These are phyloP conservation scores for Pempheris klunzingeri DNA, from an alignment of 2,797 vertebrate species.

Conservation along the genomic window DNA sequence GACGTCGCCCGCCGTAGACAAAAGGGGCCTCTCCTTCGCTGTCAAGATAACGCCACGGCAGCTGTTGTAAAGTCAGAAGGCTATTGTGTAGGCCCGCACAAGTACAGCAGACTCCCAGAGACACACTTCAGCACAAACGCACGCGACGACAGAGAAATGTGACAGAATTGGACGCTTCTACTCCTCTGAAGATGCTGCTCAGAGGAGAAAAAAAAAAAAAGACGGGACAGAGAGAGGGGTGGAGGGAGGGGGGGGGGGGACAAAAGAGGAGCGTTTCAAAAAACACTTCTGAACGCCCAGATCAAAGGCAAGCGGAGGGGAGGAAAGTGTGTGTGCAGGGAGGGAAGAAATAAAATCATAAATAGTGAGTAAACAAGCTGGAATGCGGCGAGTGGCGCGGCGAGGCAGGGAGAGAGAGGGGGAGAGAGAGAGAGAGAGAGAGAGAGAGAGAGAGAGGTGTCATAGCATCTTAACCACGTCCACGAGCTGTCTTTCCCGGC, in stretches of 20 bases:
- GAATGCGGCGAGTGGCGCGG: conserved; percentile 60
- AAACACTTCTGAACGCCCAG: conserved; percentile 75
- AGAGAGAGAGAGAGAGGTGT: conserved; percentile 55
- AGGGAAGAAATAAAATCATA: conserved; percentile 56
- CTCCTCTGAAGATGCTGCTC: conserved; percentile 72
- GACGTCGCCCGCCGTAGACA: conserved; percentile 73
- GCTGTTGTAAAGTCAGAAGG: conserved; percentile 77
- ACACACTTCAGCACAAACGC: conserved; percentile 61
- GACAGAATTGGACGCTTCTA: conserved; percentile 80
- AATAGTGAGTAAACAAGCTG: conserved; percentile 70
- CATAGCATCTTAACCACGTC: conserved; percentile 65
- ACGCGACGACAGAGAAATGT: conserved; percentile 70
- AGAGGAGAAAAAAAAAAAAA: conserved; percentile 51
- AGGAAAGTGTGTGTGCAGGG: conserved; percentile 41
- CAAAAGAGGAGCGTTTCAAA: conserved; percentile 80
- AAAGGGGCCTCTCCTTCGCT: conserved; percentile 76
- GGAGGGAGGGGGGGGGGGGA: no score
- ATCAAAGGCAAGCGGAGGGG: conserved; percentile 75
- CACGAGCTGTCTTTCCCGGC: conserved; percentile 50
- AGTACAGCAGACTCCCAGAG: conserved; percentile 49
- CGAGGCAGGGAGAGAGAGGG: conserved; percentile 45
- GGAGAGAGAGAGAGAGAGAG: no score
- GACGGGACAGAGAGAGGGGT: conserved; percentile 61
- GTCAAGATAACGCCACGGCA: conserved; percentile 82
- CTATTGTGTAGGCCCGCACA: conserved; percentile 76